Percentiles rank a stretch among this genome's conserved stretches.
Evolutionary conservation across 2,113 vertebrate genomes (phyloP).

Genomic region (Antechinus flavipes): DNA sequence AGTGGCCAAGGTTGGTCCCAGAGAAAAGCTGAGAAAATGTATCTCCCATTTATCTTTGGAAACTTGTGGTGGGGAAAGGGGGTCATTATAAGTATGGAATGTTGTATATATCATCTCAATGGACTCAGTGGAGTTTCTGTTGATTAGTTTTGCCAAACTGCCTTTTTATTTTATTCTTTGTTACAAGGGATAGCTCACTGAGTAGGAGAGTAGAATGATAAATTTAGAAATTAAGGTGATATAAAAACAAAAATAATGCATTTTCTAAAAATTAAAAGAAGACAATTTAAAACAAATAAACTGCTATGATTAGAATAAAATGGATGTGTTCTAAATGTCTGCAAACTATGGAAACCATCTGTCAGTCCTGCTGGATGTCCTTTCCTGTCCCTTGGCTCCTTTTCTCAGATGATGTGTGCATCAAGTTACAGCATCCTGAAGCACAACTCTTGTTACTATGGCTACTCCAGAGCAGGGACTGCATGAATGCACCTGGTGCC

Average conservation of each 20-base stretch:
- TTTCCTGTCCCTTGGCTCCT: not conserved
- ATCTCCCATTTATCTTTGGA: not conserved
- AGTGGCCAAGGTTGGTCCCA: not conserved
- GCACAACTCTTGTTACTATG: not conserved
- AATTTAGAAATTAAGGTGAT: not conserved
- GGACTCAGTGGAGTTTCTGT: not conserved
- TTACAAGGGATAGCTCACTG: not conserved
- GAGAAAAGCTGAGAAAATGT: not conserved
- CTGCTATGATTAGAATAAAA: not conserved
- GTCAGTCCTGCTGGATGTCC: not conserved
- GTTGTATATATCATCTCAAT: not conserved
- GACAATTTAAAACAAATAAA: not conserved
- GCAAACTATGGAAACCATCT: not conserved
- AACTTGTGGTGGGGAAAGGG: not conserved
- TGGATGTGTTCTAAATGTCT: not conserved
- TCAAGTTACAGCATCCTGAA: not conserved
- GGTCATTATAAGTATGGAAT: not conserved
- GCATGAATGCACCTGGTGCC: slow-evolving; percentile 36
- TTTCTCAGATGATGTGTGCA: slow-evolving; percentile 1
- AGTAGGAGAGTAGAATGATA: not conserved
- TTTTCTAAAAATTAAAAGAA: not conserved
- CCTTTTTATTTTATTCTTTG: not conserved
- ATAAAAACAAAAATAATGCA: not conserved
- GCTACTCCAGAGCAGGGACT: slow-evolving; percentile 53
- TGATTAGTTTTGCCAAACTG: not conserved